A percentile compares a stretch with the other conserved stretches of the same genome.
phyloP scores from a whole-genome alignment of 2,113 vertebrate species.

The Megalops atlanticus region DNA sequence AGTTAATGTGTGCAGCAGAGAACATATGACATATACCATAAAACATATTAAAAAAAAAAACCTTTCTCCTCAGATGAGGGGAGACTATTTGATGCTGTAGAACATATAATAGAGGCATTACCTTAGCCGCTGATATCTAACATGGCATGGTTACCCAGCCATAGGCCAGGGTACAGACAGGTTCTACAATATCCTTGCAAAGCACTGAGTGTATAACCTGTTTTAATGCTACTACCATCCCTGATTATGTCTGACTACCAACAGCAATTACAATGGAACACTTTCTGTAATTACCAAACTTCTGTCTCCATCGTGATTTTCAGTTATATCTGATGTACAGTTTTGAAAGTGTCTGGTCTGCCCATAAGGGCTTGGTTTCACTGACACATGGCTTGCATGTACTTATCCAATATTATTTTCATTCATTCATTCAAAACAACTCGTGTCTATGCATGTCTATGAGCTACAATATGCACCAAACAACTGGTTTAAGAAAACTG shows the following conservation, averaged over 20 bases:
- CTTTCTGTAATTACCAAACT: too few species aligned
- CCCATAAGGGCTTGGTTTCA: too few species aligned
- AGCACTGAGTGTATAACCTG: neutral
- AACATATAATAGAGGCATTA: neutral
- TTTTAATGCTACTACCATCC: neutral
- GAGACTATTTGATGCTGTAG: neutral
- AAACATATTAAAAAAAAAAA: neutral
- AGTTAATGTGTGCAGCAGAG: neutral
- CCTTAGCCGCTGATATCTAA: slow-evolving; percentile 8
- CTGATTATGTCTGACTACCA: neutral
- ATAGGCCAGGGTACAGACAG: neutral
- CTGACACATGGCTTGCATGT: too few species aligned
- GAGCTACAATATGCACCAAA: too few species aligned
- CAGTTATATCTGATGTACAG: too few species aligned
- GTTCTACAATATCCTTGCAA: neutral
- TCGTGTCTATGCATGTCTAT: too few species aligned
- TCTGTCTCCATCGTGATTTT: too few species aligned
- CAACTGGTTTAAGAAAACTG: too few species aligned
- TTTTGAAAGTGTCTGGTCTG: too few species aligned
- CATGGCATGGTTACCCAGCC: slow-evolving; percentile 3
- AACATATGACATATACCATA: neutral
- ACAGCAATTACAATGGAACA: too few species aligned
- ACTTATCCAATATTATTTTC: too few species aligned
- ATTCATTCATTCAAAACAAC: too few species aligned
- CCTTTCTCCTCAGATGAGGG: neutral